These are phyloP conservation scores for Coptotermes formosanus DNA, from an alignment of 1,140 invertebrate species.

Conservation along the genomic window DNA sequence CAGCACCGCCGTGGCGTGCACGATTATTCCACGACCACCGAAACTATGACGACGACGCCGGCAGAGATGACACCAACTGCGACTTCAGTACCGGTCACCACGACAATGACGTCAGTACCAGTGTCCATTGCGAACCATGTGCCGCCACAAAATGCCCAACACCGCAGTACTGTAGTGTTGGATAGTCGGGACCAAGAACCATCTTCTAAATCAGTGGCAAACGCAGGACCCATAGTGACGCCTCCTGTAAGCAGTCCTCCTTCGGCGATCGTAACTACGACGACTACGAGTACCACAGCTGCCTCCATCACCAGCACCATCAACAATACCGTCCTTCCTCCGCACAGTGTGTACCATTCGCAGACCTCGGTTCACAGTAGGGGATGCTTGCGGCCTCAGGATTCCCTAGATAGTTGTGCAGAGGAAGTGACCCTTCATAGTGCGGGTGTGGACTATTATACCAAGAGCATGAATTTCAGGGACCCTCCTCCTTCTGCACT, in stretches of 20 bases:
- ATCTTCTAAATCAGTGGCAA: neutral
- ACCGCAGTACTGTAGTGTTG: neutral
- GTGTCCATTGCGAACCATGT: neutral
- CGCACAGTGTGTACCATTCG: neutral
- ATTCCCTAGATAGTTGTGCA: constrained; percentile 50
- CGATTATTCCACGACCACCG: constrained; percentile 45
- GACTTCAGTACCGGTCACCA: neutral
- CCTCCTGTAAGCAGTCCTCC: neutral
- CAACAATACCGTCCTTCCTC: constrained; percentile 19
- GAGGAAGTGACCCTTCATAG: constrained; percentile 43
- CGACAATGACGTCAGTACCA: neutral
- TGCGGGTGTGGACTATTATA: constrained; percentile 29
- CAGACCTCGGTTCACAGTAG: constrained; percentile 27
- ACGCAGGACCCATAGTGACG: neutral
- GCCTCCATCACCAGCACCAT: constrained; percentile 3
- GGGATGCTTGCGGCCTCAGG: constrained; percentile 38
- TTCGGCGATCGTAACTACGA: neutral
- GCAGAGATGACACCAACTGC: neutral
- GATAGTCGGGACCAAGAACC: constrained; percentile 5
- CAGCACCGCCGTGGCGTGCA: constrained; percentile 43
- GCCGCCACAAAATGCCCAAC: neutral
- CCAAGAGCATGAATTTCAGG: constrained; percentile 20
- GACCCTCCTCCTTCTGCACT: constrained; percentile 40
- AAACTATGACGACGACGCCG: constrained; percentile 47
- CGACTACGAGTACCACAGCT: constrained; percentile 1